These are phyloP conservation scores for Myripristis murdjan DNA, from an alignment of 2,797 vertebrate species.

Conservation along the genomic window DNA sequence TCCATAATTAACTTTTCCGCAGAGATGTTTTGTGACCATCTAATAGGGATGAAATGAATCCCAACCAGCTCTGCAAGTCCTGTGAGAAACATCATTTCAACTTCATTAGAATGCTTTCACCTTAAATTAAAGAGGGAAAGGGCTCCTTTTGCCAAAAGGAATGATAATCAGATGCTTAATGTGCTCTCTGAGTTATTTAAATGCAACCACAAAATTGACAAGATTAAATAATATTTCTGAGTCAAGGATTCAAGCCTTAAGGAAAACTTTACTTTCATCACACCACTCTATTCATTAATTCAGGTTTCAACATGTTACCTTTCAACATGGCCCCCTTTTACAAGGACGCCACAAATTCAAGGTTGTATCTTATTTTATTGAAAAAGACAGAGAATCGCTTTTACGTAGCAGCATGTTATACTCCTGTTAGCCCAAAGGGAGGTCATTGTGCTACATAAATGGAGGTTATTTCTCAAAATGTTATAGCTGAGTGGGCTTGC, in stretches of 20 bases:
- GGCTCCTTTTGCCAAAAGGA: constrained; percentile 49
- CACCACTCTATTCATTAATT: constrained; percentile 45
- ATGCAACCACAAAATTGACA: constrained; percentile 28
- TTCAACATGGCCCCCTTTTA: constrained; percentile 12
- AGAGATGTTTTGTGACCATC: constrained; percentile 59
- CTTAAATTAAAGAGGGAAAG: constrained; percentile 45
- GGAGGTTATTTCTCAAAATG: neutral
- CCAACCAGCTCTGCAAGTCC: constrained; percentile 35
- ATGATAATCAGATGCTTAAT: constrained; percentile 40
- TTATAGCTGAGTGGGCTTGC: neutral
- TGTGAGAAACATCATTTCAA: constrained; percentile 43
- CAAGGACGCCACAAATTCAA: constrained; percentile 51
- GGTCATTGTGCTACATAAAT: constrained; percentile 40
- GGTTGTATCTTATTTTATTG: constrained; percentile 38
- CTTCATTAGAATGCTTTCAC: constrained; percentile 46
- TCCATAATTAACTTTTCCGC: constrained; percentile 58
- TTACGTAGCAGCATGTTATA: constrained; percentile 9
- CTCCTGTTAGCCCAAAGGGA: constrained; percentile 22
- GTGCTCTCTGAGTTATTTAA: constrained; percentile 34
- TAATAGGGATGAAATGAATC: constrained; percentile 59
- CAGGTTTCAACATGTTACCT: constrained; percentile 43
- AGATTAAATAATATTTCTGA: constrained; percentile 43
- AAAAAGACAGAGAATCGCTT: constrained; percentile 15
- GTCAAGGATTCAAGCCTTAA: constrained; percentile 44
- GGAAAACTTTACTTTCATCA: constrained; percentile 51